Evolutionary conservation across 2,113 vertebrate species (phyloP), one percentile per base, ranked within the genome.

Genomic region (Morone saxatilis): DNA sequence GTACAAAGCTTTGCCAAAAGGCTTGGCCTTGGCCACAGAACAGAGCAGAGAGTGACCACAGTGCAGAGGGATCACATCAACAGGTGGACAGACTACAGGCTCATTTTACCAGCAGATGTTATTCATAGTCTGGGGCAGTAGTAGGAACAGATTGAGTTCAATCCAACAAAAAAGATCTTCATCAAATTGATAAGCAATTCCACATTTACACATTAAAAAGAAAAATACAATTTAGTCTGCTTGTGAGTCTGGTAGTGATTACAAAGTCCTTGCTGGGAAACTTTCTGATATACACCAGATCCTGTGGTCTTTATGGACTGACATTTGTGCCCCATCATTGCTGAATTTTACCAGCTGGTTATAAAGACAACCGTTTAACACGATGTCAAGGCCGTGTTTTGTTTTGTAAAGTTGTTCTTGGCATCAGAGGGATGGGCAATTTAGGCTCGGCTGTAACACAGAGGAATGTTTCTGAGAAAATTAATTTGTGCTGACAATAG

Each of bases 171-270:
- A 69, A 75, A 14, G 25, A 56, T 70, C 48, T 63, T 76, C 20
- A 56, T 20, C 41, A 73, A 85, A 90, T 25, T 77, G 43, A 80
- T 80, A 47, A 78, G 31, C 73, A 48, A 53, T 71, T 81, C 69
- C 63, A 77, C 31, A 68, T 36, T 4, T 41, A 66, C 43, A 47
- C 31, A 48, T 11, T 4, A 60, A 56, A 63, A 70, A 54, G 31
- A 31, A 53, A 62, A 75, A 48, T 40, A 65, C n/a, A 59, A 69
- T 71, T 78, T 6, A 71, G 36, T 83, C 68, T 85, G 54, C 63
- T 73, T 84, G n/a, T 41, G 20, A 63, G 86, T 93, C 91, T 93
- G 91, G 71, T 76, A 86, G 70, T 88, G 67, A 91, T 93, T 88
- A 90, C 43, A 71, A 78, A 84, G 73, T 51, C 80, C 78, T 84